Evolutionary conservation across 2,888 invertebrate species (phyloP), one percentile per base, ranked within the genome.

Genomic region (Atethmia centrago): DNA sequence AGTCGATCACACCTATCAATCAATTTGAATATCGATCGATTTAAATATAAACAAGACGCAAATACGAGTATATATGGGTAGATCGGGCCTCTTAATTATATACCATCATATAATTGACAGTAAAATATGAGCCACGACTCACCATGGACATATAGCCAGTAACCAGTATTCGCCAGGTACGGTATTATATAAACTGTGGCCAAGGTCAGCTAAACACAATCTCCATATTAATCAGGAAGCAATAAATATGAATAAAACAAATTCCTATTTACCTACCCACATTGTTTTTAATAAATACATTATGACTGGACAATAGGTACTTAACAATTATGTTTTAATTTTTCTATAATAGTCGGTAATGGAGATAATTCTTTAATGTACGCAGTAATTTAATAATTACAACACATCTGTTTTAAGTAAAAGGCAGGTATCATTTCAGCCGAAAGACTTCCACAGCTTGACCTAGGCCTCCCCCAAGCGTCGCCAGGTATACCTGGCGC

Each of bases 221-320:
- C 25, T 63, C 65, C 51, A 63, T 74, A 84, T 49, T 67, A 71
- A 86, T 80, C 84, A 83, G 76, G 86, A 86, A 84, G 71, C 58
- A 70, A 69, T 75, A 71, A 61, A 71, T 47, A 58, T 36, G 76
- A 82, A 77, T 77, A 49, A 82, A 82, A 72, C 70, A 53, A 64
- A 69, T 72, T 64, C 49, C 55, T 61, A 62, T 84, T 64, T 63
- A 70, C 76, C 49, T 80, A 62, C 19, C 3, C 45, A 19, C 36
- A 45, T 36, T 8, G 40, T 61, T 71, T 67, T 67, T 45, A 72
- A 79, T 67, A 66, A 66, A 66, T 63, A 73, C 12, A 2, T 61
- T 58, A 66, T 65, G 9, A 56, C 28, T 40, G 25, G 36, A 67
- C 80, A 73, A 59, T 67, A 47, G 65, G 59, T 65, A 16, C 21